These are phyloP conservation scores for Trichopria drosophilae DNA, from an alignment of 2,888 invertebrate genomes.

Conservation along the genomic window DNA sequence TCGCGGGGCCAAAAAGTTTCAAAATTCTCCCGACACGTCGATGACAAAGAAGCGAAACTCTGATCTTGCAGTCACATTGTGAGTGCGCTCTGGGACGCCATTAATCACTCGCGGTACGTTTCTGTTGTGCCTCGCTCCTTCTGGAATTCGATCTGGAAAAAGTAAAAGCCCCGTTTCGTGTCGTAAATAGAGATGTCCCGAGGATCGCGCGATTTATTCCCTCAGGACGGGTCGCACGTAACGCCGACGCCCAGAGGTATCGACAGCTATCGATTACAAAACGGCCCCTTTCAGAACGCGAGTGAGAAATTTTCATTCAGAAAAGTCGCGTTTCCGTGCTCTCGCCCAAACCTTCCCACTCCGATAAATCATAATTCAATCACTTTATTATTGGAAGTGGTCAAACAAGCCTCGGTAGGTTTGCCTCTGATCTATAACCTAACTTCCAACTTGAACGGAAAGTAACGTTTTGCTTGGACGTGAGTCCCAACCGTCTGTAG, in stretches of 20 bases:
- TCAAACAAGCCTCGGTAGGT: no score
- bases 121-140: conserved; percentile 17
- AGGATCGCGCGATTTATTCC: conserved; percentile 1
- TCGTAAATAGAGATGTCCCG: conserved; percentile 30
- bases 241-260: no score
- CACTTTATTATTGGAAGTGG: no score
- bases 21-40: no score
- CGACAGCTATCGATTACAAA: conserved; percentile 9
- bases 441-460: no score
- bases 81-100: conserved; percentile 6
- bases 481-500: no score
- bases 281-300: conserved; percentile 14
- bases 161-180: conserved; percentile 2
- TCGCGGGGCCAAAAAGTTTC: conserved; percentile 9
- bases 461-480: no score
- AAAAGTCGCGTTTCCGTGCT: conserved; percentile 2
- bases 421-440: no score
- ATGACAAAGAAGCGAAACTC: conserved; percentile 12
- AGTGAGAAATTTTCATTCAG: neutral
- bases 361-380: no score
- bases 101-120: conserved; percentile 32
- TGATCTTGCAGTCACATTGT: conserved; percentile 11
- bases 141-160: conserved; percentile 14
- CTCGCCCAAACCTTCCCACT: neutral
- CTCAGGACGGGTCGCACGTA: no score